Base-by-base conservation (phyloP, 1,140 invertebrate species). In the Sycophaga agraensis region DNA sequence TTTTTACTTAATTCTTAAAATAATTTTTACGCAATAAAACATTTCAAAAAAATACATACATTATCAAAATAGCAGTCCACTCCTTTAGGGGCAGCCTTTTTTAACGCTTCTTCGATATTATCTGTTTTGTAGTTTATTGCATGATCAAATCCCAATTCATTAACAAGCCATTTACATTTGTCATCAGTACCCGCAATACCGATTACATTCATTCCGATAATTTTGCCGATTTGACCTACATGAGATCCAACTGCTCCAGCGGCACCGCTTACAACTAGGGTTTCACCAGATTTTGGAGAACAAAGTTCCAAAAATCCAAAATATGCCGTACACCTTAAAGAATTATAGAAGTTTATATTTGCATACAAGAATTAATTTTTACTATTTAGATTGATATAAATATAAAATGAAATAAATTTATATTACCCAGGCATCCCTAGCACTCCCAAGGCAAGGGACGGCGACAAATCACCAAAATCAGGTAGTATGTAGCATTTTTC, bases 61-160 rank as follows among this genome's bases (percentile, higher is more conserved):
- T 90, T 90, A 68, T 90, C 88, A 75, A 90, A 90, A 70, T 89
- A 90, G 66, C 86, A 88, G 66, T 91, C 87, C 2, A 90, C 74
- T 17, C 86, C 87, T 8, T 88, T 77, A 1, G 88, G 87, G 12
- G 87, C 88, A 28, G 77, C 80, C 72, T 87, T 75, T 67, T 80
- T 85, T 14, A 91, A 74, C 14, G 78, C 81, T 17, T 77, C 54
- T 5, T 68, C 71, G 31, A 90, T 48, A 59, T 87, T 73, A 12
- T 74, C 74, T 0, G 73, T 86, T 76, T 91, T 91, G 71, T 91
- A 91, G 75, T 91, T 91, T 56, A 86, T 87, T 5, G 83, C 87
- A 65, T 76, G 66, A 73, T 91, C 87, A 71, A 91, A 89, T n/a
- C 84, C 84, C 4, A 90, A 68, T 31, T 89, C 82, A 3, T 86